A percentile compares a stretch with the other conserved stretches of the same genome.
Conservation (phyloP, 1,140 invertebrate species). For the Theocolax elegans region DNA sequence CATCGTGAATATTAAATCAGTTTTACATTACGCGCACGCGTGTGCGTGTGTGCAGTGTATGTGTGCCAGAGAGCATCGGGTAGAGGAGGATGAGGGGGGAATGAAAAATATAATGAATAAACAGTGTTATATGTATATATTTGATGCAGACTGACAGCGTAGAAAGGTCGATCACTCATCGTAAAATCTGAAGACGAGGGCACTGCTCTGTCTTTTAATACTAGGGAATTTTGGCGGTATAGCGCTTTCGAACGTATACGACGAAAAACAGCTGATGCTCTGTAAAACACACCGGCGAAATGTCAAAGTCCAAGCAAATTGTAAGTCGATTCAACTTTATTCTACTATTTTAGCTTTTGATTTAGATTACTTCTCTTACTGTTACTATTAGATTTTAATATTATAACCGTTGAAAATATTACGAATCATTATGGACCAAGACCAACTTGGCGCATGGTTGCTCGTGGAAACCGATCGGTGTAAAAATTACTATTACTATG, state of each 20-base stretch:
- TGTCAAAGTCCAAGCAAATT: slow-evolving; percentile 67
- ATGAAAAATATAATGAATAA: too few species aligned
- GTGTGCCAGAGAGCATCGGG: too few species aligned
- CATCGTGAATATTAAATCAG: too few species aligned
- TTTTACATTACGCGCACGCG: too few species aligned
- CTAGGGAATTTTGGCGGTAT: slow-evolving; percentile 54
- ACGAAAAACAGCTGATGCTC: slow-evolving; percentile 64
- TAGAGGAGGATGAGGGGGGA: too few species aligned
- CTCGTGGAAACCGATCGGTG: slow-evolving; percentile 25
- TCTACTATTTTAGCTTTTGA: too few species aligned
- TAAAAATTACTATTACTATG: slow-evolving; percentile 33
- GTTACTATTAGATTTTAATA: too few species aligned
- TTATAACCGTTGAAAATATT: not conserved
- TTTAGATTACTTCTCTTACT: too few species aligned
- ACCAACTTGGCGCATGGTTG: slow-evolving; percentile 29
- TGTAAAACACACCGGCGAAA: slow-evolving; percentile 62
- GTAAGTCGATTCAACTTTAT: slow-evolving; percentile 62
- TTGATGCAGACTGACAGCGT: too few species aligned
- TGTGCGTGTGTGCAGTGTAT: too few species aligned
- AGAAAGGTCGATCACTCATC: slow-evolving; percentile 3
- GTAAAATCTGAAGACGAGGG: too few species aligned
- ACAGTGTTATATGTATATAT: too few species aligned
- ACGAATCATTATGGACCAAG: slow-evolving; percentile 17
- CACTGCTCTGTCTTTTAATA: not conserved
- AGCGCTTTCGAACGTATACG: slow-evolving; percentile 48